Base-by-base conservation (phyloP, 2,113 vertebrate genomes). In the Osmerus eperlanus region DNA sequence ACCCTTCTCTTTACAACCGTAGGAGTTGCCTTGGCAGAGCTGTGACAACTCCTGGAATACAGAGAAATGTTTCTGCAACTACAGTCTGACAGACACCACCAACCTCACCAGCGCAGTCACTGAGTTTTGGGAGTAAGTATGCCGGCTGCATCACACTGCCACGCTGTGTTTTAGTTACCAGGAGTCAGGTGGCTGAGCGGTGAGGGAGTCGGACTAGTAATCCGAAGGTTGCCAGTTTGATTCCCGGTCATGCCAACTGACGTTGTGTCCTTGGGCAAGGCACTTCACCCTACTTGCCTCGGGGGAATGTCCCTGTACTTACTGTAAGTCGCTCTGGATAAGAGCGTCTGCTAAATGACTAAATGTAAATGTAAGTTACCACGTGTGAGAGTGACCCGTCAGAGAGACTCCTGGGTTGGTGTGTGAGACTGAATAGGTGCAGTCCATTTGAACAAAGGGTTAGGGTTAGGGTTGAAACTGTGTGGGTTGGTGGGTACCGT, bases 101-200 rank as follows among this genome's bases (percentile, higher is more conserved):
- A 96, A 97, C 87, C 85, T 96, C 80, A 95, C 92, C 85, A 96
- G 95, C 0, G 92, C 94, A 0, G 95, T 97, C 83, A 95, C 93
- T 0, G 95, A 97, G 86, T 97, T 96, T 86, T 97, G 95, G 95
- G 95, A 96, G 95, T 97, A 89, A 12, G 94, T 93, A 51, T 64
- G 3, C 60, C 3, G 18, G 32, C 3, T 6, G 14, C 3, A n/a
- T 25, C 21, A 2, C n/a, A 23, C 4, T 61, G 13, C 4, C 19
- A 61, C 7, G 1, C 7, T 55, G 54, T 23, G 65, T 56, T 1
- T 14, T 9, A 41, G 52, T 19, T 16, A 5, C 11, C 3, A 4
- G n/a, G n/a, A n/a, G n/a, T n/a, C n/a, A n/a, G n/a, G n/a, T n/a
- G n/a, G n/a, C n/a, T n/a, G n/a, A n/a, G n/a, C n/a, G n/a, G n/a